Evolutionary conservation across 2,888 invertebrate genomes (phyloP).

Genomic region (Drosophila ezoana): DNA sequence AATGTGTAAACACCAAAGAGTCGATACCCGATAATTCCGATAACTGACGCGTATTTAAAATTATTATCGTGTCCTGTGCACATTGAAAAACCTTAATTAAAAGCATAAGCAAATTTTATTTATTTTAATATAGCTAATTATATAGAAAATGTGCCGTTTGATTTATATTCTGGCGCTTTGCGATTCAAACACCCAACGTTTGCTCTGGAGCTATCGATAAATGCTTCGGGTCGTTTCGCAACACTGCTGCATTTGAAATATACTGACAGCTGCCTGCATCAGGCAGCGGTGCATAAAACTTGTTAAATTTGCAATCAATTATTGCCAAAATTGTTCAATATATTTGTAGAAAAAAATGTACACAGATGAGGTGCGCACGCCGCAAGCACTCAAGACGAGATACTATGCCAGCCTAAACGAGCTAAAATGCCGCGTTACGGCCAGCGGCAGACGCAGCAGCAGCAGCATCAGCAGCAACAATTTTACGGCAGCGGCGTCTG

Average conservation of each 20-base stretch:
- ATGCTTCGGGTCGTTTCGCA: constrained; percentile 2
- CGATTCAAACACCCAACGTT: background rate
- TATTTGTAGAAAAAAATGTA: constrained; percentile 49
- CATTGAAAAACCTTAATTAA: background rate
- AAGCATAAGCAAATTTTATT: background rate
- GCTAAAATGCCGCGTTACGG: constrained; percentile 49
- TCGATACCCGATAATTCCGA: constrained; percentile 5
- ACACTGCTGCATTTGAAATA: constrained; percentile 52
- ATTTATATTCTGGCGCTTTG: background rate
- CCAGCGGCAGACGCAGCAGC: constrained; percentile 47
- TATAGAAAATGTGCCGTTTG: background rate
- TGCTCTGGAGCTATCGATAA: constrained; percentile 21
- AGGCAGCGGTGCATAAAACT: constrained; percentile 22
- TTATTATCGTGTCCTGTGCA: background rate
- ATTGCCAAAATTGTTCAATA: constrained; percentile 22
- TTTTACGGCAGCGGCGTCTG: constrained; percentile 30
- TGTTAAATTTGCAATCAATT: constrained; percentile 12
- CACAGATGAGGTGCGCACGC: constrained; percentile 63
- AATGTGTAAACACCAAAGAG: background rate
- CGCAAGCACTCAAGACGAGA: constrained; percentile 55
- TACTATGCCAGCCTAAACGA: constrained; percentile 55
- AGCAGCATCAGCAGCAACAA: constrained; percentile 32
- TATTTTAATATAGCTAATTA: background rate
- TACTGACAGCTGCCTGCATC: constrained; percentile 52
- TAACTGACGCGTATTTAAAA: background rate